Conservation (phyloP, 2,888 invertebrate species). For the Meiosimyza platycephala region DNA sequence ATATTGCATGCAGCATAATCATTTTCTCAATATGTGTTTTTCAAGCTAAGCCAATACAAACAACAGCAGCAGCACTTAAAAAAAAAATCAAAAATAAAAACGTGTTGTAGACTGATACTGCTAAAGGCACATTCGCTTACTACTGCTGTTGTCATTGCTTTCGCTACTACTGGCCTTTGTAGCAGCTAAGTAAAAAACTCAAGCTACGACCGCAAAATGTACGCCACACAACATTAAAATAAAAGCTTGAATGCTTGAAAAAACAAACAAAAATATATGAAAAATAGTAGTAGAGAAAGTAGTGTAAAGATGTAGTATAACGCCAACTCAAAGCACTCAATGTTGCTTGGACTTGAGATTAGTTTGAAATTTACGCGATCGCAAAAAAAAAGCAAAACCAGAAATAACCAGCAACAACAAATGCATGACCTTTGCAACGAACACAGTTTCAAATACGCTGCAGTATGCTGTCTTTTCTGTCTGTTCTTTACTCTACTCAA, state of each 20-base stretch:
- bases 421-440: background rate
- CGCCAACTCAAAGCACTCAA: no score
- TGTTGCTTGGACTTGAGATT: background rate
- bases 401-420: background rate
- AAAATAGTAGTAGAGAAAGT: no score
- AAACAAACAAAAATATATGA: no score
- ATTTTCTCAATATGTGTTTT: background rate
- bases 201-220: no score
- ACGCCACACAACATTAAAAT: no score
- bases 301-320: no score
- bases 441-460: background rate
- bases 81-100: background rate
- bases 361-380: background rate
- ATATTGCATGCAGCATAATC: background rate
- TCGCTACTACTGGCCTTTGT: background rate
- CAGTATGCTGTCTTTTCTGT: background rate
- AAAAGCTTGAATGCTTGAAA: no score
- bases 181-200: no score
- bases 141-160: background rate
- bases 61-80: background rate
- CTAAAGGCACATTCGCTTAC: background rate
- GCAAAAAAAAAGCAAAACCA: background rate
- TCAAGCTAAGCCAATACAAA: background rate
- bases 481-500: no score
- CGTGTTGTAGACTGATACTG: background rate